Evolutionary conservation across 1,140 invertebrate genomes (phyloP).

Genomic region (Armadillidium nasatum): DNA sequence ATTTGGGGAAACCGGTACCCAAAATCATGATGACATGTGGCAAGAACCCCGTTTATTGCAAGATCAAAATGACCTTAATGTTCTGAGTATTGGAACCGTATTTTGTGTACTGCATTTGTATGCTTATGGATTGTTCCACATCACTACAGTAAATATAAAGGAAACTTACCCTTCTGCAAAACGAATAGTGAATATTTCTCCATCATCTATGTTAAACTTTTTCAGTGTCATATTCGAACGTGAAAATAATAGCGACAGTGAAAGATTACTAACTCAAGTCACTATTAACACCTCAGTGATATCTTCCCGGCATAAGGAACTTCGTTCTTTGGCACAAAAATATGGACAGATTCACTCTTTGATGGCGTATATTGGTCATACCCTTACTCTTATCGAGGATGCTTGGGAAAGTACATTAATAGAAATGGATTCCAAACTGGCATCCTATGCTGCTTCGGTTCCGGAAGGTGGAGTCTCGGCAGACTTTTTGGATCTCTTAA

Average conservation of each 20-base stretch:
- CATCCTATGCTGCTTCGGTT: slow-evolving; percentile 75
- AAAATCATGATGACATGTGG: slow-evolving; percentile 55
- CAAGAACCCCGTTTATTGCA: slow-evolving; percentile 61
- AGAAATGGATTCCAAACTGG: slow-evolving; percentile 89
- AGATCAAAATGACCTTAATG: slow-evolving; percentile 66
- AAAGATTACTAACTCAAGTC: slow-evolving; percentile 53
- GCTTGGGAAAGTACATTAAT: slow-evolving; percentile 90
- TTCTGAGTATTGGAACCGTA: slow-evolving; percentile 71
- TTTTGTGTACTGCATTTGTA: slow-evolving; percentile 67
- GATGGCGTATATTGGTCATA: slow-evolving; percentile 66
- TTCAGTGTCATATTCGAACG: slow-evolving; percentile 49
- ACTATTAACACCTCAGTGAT: slow-evolving; percentile 64
- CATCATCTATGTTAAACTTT: slow-evolving; percentile 51
- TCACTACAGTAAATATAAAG: slow-evolving; percentile 63
- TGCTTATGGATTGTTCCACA: slow-evolving; percentile 77
- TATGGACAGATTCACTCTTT: slow-evolving; percentile 64
- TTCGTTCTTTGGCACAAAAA: slow-evolving; percentile 65
- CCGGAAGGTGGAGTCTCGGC: slow-evolving; percentile 71
- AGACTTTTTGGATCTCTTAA: slow-evolving; percentile 82
- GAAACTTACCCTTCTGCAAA: slow-evolving; percentile 44
- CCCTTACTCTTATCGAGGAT: slow-evolving; percentile 78
- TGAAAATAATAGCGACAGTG: slow-evolving; percentile 50
- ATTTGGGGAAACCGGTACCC: slow-evolving; percentile 54
- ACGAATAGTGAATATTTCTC: slow-evolving; percentile 46
- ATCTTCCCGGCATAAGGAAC: slow-evolving; percentile 61